phyloP scores from a whole-genome alignment of 2,113 vertebrate species.

The Hiodon alosoides region DNA sequence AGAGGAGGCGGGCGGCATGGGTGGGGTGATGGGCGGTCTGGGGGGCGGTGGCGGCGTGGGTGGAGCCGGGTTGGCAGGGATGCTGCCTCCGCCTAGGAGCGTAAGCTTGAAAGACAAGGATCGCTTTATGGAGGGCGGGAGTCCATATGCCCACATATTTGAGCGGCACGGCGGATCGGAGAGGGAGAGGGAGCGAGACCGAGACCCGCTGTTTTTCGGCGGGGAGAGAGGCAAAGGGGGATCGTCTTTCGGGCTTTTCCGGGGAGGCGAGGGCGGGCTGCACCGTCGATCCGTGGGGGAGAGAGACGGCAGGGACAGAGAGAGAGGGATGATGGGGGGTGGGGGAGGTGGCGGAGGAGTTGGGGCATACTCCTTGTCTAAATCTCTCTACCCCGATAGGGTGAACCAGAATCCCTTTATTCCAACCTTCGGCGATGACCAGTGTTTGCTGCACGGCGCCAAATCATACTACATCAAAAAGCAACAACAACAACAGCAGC shows the following conservation, averaged over 20 bases:
- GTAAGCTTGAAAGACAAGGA: constrained; percentile 99
- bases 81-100: constrained; percentile 79
- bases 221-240: constrained; percentile 61
- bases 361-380: constrained; percentile 97
- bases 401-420: constrained; percentile 99
- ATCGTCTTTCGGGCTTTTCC: constrained; percentile 68
- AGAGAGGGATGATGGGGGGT: constrained; percentile 63
- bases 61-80: constrained; percentile 53
- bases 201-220: constrained; percentile 51
- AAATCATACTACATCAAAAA: constrained; percentile 99
- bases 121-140: constrained; percentile 87
- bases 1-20: constrained; percentile 69
- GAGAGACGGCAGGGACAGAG: constrained; percentile 66
- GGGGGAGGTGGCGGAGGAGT: constrained; percentile 58
- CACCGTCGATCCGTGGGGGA: constrained; percentile 67
- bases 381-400: constrained; percentile 99
- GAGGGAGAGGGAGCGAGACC: constrained; percentile 41
- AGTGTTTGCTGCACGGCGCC: constrained; percentile 98
- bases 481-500: constrained; percentile 71
- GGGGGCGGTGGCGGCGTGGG: constrained; percentile 34
- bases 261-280: constrained; percentile 63
- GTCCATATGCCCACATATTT: constrained; percentile 96
- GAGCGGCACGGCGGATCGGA: constrained; percentile 71
- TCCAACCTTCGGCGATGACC: constrained; percentile 98
- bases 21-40: constrained; percentile 9